These are phyloP conservation scores for Sinosuthora webbiana DNA, from an alignment of 2,113 vertebrate species.

Conservation along the genomic window DNA sequence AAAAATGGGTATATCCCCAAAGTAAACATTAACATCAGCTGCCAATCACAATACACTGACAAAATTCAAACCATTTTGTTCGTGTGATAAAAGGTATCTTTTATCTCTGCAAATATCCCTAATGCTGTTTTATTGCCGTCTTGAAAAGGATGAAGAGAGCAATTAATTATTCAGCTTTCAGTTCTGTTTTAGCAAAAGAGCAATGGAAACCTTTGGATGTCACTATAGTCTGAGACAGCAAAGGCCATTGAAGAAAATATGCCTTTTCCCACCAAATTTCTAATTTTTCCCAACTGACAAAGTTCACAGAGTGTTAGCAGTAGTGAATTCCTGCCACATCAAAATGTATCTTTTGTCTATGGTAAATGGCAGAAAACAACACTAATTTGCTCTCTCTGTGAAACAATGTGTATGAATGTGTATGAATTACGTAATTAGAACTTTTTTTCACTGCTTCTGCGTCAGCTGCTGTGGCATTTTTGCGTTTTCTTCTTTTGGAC, in stretches of 20 bases:
- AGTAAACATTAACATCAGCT: not conserved
- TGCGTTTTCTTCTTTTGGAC: conserved; percentile 29
- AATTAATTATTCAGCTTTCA: not conserved
- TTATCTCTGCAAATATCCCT: not conserved
- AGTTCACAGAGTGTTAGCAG: not conserved
- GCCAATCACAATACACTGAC: rapidly evolving
- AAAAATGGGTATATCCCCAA: not conserved
- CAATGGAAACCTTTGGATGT: not conserved
- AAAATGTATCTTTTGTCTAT: not conserved
- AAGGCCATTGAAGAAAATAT: not conserved
- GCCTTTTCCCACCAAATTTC: not conserved
- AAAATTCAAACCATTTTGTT: not conserved
- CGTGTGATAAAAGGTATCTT: not conserved
- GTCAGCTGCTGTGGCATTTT: conserved; percentile 21
- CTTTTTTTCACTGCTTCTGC: not conserved
- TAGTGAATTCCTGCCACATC: not conserved
- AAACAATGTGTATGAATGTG: not conserved
- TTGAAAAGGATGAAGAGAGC: not conserved
- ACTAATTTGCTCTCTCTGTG: not conserved
- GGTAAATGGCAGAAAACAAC: conserved; percentile 11
- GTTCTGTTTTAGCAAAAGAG: not conserved
- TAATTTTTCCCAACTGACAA: not conserved
- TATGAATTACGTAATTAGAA: not conserved
- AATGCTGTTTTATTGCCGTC: not conserved
- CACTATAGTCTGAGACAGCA: not conserved